Evolutionary conservation across 2,113 vertebrate species (phyloP).

Genomic region (Zosterops pallidus): DNA sequence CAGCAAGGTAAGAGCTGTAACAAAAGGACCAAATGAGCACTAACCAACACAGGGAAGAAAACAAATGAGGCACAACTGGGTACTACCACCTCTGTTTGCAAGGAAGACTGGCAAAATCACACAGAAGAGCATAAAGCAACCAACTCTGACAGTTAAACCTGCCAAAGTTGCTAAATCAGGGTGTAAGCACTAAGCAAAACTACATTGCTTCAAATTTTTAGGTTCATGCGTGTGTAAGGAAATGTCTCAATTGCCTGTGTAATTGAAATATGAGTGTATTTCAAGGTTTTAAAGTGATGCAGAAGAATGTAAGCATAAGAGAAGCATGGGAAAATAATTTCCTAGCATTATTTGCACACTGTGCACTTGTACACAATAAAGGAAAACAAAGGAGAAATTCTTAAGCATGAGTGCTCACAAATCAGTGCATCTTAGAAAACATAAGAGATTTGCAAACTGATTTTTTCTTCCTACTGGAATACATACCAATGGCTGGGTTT

Average conservation of each 20-base stretch:
- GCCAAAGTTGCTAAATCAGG: neutral
- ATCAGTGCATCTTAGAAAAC: neutral
- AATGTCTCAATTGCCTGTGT: neutral
- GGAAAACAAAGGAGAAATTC: neutral
- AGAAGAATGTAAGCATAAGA: neutral
- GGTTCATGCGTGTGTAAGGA: neutral
- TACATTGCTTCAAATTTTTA: neutral
- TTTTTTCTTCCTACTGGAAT: neutral
- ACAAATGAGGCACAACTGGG: neutral
- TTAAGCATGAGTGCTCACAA: neutral
- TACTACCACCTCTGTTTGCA: neutral
- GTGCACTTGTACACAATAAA: neutral
- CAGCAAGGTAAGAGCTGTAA: neutral
- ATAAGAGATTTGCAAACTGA: neutral
- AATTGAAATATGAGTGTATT: neutral
- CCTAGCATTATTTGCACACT: neutral
- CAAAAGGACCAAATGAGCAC: neutral
- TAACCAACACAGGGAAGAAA: neutral
- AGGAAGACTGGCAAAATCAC: neutral
- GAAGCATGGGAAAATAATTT: neutral
- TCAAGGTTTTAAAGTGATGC: neutral
- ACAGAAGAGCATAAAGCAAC: neutral
- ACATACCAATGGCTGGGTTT: neutral
- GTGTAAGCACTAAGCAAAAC: neutral
- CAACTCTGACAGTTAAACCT: neutral